phyloP scores from a whole-genome alignment of 2,888 invertebrate species.

The Nyleta sp. region DNA sequence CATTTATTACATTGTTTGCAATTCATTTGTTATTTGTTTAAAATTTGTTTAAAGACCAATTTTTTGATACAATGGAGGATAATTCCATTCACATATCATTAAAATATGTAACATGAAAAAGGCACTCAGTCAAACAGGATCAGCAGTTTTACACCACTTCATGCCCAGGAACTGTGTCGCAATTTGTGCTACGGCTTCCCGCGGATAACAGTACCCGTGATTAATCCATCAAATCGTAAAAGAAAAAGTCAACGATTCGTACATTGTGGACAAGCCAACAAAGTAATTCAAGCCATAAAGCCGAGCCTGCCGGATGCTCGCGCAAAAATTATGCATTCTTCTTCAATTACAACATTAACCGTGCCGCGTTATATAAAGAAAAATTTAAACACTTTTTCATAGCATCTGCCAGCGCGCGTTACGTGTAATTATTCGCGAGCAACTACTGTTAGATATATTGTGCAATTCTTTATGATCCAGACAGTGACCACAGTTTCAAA shows the following conservation, averaged over 20 bases:
- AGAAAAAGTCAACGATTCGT: slow-evolving; percentile 15
- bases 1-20: too few species aligned
- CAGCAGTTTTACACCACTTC: neutral
- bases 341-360: slow-evolving; percentile 14
- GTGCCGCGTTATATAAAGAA: slow-evolving; percentile 11
- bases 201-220: slow-evolving; percentile 13
- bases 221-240: slow-evolving; percentile 25
- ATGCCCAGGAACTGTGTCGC: neutral
- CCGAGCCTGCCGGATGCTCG: neutral
- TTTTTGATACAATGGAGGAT: too few species aligned
- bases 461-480: slow-evolving; percentile 12
- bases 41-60: too few species aligned
- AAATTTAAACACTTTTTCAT: slow-evolving; percentile 19
- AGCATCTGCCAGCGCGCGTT: neutral
- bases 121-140: neutral
- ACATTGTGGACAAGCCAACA: neutral
- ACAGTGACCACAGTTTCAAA: slow-evolving; percentile 29
- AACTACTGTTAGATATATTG: slow-evolving; percentile 22
- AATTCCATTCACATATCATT: too few species aligned
- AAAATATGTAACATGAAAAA: neutral
- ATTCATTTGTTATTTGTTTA: too few species aligned
- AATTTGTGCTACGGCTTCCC: neutral
- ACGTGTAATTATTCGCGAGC: slow-evolving; percentile 9
- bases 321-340: slow-evolving; percentile 5
- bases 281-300: neutral